Conservation (phyloP, 2,888 invertebrate species). For the Limnephilus auricula region DNA sequence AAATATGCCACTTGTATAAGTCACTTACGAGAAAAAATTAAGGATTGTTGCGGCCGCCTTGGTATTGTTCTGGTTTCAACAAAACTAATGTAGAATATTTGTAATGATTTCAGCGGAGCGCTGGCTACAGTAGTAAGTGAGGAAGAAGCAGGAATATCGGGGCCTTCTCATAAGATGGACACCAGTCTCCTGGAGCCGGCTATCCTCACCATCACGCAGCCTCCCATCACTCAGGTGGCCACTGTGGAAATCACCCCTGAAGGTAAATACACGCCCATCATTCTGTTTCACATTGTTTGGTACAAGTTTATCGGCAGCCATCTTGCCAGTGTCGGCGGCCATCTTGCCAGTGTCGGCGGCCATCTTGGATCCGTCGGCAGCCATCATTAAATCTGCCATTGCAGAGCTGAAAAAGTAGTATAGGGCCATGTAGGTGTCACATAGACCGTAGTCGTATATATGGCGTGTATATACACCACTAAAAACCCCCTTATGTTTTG, state of each 20-base stretch:
- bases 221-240: slow-evolving; percentile 57
- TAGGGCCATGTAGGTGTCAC: slow-evolving; percentile 69
- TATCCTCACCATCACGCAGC: slow-evolving; percentile 56
- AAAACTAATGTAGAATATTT: not conserved
- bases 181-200: slow-evolving; percentile 58
- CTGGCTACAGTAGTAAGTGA: slow-evolving; percentile 59
- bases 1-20: too few relatives aligned
- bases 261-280: slow-evolving; percentile 49
- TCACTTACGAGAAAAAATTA: not conserved
- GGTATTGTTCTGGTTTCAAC: not conserved
- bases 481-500: not conserved
- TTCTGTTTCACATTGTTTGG: not conserved
- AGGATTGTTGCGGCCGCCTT: not conserved
- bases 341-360: too few relatives aligned
- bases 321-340: not conserved
- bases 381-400: slow-evolving; percentile 16
- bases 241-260: slow-evolving; percentile 61
- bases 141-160: slow-evolving; percentile 52
- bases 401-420: not conserved
- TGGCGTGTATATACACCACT: too few relatives aligned
- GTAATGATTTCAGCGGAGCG: slow-evolving; percentile 60
- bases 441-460: slow-evolving; percentile 68
- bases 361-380: not conserved
- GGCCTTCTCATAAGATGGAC: slow-evolving; percentile 25
- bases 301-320: not conserved